Base-by-base conservation (phyloP, 2,888 invertebrate species). In the Cosmopolites sordidus region DNA sequence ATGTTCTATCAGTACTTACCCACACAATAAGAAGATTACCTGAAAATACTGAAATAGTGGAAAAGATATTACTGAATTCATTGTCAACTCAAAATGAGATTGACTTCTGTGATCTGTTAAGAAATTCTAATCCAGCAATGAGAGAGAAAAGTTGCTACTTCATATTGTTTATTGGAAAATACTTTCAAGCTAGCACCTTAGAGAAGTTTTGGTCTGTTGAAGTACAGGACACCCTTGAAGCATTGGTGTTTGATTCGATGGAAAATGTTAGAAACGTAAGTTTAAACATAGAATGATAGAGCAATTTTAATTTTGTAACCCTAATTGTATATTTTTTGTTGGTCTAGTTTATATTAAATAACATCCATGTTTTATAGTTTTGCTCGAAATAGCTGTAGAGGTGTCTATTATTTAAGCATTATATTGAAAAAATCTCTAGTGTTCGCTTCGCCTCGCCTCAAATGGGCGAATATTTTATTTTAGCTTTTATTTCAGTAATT, bases 11-110 rank as follows among this genome's bases (percentile, higher is more conserved):
- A 0, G 78, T 90, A 22, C 75, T 92, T 6, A 86, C 84, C 46
- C 84, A 87, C 9, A 79, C 90, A 2, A 72, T 91, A 12, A 80
- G 87, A 60, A 84, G 83, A 54, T 73, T 85, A 14, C 89, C 91
- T 0, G 87, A 89, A 66, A 86, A 89, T 67, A 83, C 83, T 0
- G 85, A 85, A 52, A 76, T 90, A 0, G 84, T 91, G 0, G 87
- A 88, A 66, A 83, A 82, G 63, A 82, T 91, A 54, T 76, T 83
- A 51, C 58, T 16, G 38, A 58, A 17, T 30, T n/a, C 37, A 11
- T 30, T 40, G 8, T 9, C 38, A 22, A 52, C 61, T n/a, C 51
- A 60, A 14, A 64, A 73, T 2, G 75, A 74, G 50, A 61, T 79
- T 9, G 77, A 81, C 64, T 78, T 86, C 54, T 70, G 79, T 33